phyloP scores from a whole-genome alignment of 1,140 invertebrate genomes.

The Aphelinus certus region DNA sequence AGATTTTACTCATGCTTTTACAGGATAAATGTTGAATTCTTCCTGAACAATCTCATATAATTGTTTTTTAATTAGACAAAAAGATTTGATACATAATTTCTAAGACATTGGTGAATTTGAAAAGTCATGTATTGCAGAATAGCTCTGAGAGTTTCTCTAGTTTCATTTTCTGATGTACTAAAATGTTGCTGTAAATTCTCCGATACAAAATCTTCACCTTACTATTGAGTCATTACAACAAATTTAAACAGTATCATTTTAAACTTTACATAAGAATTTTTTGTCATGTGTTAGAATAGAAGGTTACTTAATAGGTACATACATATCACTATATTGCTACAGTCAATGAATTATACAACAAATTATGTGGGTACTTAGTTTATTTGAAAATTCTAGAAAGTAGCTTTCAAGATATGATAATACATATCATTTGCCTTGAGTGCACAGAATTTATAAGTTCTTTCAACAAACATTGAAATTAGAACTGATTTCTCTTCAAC shows the following conservation, averaged over 20 bases:
- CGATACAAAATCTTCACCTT: not conserved
- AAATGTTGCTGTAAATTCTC: too few species aligned
- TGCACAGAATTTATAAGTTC: slow-evolving; percentile 2
- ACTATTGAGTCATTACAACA: not conserved
- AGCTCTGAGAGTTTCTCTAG: too few species aligned
- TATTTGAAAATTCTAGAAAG: slow-evolving; percentile 12
- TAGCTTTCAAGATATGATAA: slow-evolving; percentile 4
- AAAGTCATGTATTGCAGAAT: not conserved
- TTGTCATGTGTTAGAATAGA: slow-evolving; percentile 34
- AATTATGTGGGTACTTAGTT: slow-evolving; percentile 22
- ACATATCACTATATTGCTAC: not conserved
- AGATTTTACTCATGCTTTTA: not conserved
- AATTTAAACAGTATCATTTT: not conserved
- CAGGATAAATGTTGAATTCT: too few species aligned
- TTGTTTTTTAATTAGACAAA: too few species aligned
- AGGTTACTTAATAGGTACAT: slow-evolving; percentile 14
- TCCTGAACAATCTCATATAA: too few species aligned
- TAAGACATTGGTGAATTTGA: not conserved
- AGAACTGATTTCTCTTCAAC: too few species aligned
- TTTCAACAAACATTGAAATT: not conserved
- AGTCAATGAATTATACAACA: slow-evolving; percentile 3
- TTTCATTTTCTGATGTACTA: too few species aligned
- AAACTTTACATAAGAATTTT: slow-evolving; percentile 19
- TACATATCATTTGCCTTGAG: not conserved
- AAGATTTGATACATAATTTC: too few species aligned